Conservation (phyloP, 2,888 invertebrate genomes). For the Melieria omissa region DNA sequence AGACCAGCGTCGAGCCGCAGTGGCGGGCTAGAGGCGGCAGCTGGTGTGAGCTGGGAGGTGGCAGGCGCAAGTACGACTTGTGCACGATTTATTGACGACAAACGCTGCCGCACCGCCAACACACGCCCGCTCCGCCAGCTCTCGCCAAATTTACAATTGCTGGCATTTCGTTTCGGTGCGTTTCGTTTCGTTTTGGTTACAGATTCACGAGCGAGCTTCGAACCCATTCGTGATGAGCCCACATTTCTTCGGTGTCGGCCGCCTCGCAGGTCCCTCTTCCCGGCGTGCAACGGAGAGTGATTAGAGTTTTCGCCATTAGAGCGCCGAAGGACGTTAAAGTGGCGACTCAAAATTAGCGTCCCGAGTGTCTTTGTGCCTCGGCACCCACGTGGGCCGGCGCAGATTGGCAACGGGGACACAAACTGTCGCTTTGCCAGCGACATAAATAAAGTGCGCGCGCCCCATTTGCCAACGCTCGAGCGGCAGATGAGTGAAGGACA, state of each 20-base stretch:
- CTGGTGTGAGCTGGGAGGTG: conserved; percentile 12
- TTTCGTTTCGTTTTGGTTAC: conserved; percentile 15
- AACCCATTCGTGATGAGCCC: conserved; percentile 15
- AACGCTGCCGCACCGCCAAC: conserved; percentile 18
- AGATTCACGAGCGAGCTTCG: conserved; percentile 3
- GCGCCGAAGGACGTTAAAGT: conserved; percentile 23
- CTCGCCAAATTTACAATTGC: conserved; percentile 21
- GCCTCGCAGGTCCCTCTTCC: neutral
- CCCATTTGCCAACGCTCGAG: no score
- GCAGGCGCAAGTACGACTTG: conserved; percentile 44
- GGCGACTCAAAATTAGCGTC: conserved; percentile 29
- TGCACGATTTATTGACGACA: conserved; percentile 68
- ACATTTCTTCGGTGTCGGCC: neutral
- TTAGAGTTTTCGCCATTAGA: conserved; percentile 16
- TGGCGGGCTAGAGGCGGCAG: conserved; percentile 13
- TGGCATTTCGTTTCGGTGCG: conserved; percentile 2
- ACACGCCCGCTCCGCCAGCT: neutral
- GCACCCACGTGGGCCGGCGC: no score
- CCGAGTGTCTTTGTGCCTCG: neutral
- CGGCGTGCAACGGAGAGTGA: conserved; percentile 23
- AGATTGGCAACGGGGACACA: no score
- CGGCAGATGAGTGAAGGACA: no score
- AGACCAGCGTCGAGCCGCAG: neutral
- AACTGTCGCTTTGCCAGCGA: no score
- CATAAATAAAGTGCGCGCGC: no score